These are phyloP conservation scores for Ariolimax columbianus DNA, from an alignment of 2,888 invertebrate genomes.

Conservation along the genomic window DNA sequence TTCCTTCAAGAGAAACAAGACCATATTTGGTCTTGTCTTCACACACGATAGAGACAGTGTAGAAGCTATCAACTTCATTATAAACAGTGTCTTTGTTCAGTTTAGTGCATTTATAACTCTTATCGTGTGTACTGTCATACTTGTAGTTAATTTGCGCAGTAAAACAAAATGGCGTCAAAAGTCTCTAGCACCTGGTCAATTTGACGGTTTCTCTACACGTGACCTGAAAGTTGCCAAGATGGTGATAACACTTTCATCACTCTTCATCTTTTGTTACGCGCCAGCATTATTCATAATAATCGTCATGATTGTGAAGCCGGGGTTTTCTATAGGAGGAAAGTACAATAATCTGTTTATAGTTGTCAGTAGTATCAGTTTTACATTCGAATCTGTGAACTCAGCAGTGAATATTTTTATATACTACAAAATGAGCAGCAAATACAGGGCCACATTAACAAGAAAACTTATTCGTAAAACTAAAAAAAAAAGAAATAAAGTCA, in stretches of 20 bases:
- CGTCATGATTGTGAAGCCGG: not conserved
- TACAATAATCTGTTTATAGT: not conserved
- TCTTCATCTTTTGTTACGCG: not conserved
- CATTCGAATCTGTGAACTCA: not conserved
- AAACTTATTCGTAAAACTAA: too few relatives aligned
- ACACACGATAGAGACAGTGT: not conserved
- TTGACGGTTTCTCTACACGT: not conserved
- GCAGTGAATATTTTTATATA: not conserved
- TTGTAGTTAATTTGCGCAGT: not conserved
- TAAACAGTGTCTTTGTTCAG: not conserved
- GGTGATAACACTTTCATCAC: not conserved
- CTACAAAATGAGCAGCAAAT: not conserved
- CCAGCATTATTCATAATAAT: not conserved
- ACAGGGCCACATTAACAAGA: too few relatives aligned
- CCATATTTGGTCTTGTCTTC: not conserved
- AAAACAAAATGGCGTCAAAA: not conserved
- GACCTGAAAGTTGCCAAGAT: not conserved
- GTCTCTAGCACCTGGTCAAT: not conserved
- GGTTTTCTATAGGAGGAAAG: not conserved
- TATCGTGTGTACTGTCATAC: not conserved
- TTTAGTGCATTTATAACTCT: not conserved
- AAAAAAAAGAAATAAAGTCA: too few relatives aligned
- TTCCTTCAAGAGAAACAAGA: not conserved
- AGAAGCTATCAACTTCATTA: not conserved
- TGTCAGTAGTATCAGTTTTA: not conserved